Evolutionary conservation across 2,888 invertebrate species (phyloP).

Genomic region (Axea sp.): DNA sequence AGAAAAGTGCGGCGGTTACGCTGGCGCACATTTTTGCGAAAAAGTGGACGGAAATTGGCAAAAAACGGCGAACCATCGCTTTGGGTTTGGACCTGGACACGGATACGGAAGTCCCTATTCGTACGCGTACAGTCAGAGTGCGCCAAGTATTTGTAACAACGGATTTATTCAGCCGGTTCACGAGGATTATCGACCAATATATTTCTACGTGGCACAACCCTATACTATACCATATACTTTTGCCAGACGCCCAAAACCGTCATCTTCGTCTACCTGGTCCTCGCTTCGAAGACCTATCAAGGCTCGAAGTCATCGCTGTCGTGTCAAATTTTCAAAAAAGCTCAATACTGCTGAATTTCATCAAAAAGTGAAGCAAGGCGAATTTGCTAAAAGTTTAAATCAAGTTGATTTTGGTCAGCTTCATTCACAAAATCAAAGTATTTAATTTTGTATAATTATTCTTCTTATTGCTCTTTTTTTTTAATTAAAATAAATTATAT

Average conservation of each 20-base stretch:
- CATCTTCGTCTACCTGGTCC: constrained; percentile 65
- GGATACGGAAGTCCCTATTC: constrained; percentile 72
- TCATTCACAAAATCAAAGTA: constrained; percentile 71
- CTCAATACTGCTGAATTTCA: constrained; percentile 75
- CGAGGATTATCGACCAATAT: constrained; percentile 76
- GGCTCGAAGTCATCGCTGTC: constrained; percentile 69
- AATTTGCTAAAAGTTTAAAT: constrained; percentile 75
- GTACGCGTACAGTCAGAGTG: constrained; percentile 75
- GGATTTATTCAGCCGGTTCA: constrained; percentile 65
- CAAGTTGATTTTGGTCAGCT: constrained; percentile 75
- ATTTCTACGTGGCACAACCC: constrained; percentile 77
- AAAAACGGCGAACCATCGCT: constrained; percentile 77
- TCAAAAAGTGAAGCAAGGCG: constrained; percentile 76
- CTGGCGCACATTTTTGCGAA: constrained; percentile 59
- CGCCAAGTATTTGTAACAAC: constrained; percentile 72
- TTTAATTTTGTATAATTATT: constrained; percentile 5
- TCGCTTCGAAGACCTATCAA: constrained; percentile 70
- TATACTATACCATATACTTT: constrained; percentile 76
- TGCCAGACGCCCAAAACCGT: constrained; percentile 72
- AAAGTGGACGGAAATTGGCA: constrained; percentile 75
- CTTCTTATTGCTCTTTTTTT: too few relatives aligned
- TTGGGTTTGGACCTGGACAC: constrained; percentile 69
- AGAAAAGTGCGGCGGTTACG: constrained; percentile 58
- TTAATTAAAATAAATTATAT: too few relatives aligned
- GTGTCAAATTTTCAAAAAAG: constrained; percentile 74